phyloP scores from a whole-genome alignment of 2,888 invertebrate genomes.

The Germaria angustata region DNA sequence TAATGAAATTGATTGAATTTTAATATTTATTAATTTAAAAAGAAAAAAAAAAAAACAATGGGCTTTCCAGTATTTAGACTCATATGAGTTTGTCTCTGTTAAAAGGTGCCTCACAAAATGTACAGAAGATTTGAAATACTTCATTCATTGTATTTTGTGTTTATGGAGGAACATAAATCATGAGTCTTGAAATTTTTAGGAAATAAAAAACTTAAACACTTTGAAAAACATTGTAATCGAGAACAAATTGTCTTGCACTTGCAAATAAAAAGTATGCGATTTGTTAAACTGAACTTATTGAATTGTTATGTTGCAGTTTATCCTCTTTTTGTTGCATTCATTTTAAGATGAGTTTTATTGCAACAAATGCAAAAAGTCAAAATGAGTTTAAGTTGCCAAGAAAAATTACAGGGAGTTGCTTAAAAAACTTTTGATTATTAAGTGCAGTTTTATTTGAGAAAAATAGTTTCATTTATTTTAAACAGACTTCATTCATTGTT shows the following conservation, averaged over 20 bases:
- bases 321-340: neutral
- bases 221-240: slow-evolving; percentile 13
- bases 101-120: neutral
- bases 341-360: neutral
- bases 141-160: neutral
- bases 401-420: neutral
- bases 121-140: neutral
- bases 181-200: neutral
- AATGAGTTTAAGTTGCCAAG: neutral
- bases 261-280: neutral
- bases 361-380: neutral
- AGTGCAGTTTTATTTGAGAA: neutral
- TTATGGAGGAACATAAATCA: neutral
- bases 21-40: no score
- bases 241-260: slow-evolving; percentile 18
- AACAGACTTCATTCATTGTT: no score
- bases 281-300: slow-evolving; percentile 36
- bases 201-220: neutral
- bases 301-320: neutral
- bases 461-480: neutral
- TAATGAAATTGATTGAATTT: no score
- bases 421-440: slow-evolving; percentile 1
- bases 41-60: no score
- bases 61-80: no score
- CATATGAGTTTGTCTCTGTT: neutral